Evolutionary conservation across 1,140 invertebrate genomes (phyloP).

Genomic region (Chelonus insularis): DNA sequence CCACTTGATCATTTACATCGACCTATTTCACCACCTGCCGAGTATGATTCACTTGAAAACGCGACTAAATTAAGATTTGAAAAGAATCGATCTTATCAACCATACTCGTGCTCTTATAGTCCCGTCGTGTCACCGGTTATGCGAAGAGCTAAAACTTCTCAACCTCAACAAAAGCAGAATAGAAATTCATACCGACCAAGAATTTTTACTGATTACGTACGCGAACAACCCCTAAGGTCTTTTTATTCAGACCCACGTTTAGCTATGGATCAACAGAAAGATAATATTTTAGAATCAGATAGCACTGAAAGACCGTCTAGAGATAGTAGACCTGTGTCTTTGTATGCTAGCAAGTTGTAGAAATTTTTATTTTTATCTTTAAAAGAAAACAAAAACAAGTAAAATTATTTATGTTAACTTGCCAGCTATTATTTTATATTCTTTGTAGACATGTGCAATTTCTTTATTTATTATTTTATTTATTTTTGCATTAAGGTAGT

Average conservation of each 20-base stretch:
- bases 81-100: slow-evolving; percentile 36
- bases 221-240: slow-evolving; percentile 47
- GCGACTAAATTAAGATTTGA: slow-evolving; percentile 35
- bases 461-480: neutral
- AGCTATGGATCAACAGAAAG: slow-evolving; percentile 39
- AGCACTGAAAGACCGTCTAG: slow-evolving; percentile 33
- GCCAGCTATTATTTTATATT: too few relatives aligned
- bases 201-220: slow-evolving; percentile 46
- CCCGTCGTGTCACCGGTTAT: slow-evolving; percentile 41
- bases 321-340: slow-evolving; percentile 46
- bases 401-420: too few relatives aligned
- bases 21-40: slow-evolving; percentile 43
- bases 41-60: slow-evolving; percentile 46
- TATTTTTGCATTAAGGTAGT: too few relatives aligned
- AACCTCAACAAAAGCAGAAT: slow-evolving; percentile 27
- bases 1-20: slow-evolving; percentile 50
- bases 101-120: slow-evolving; percentile 39
- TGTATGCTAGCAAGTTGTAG: slow-evolving; percentile 47
- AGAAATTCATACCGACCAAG: slow-evolving; percentile 42
- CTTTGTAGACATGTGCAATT: too few relatives aligned
- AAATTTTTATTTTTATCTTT: slow-evolving; percentile 6
- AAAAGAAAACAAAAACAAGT: too few relatives aligned
- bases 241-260: slow-evolving; percentile 52
- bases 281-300: neutral
- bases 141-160: slow-evolving; percentile 27